Evolutionary conservation across 1,140 invertebrate species (phyloP).

Genomic region (Tetramorium parvispinum): DNA sequence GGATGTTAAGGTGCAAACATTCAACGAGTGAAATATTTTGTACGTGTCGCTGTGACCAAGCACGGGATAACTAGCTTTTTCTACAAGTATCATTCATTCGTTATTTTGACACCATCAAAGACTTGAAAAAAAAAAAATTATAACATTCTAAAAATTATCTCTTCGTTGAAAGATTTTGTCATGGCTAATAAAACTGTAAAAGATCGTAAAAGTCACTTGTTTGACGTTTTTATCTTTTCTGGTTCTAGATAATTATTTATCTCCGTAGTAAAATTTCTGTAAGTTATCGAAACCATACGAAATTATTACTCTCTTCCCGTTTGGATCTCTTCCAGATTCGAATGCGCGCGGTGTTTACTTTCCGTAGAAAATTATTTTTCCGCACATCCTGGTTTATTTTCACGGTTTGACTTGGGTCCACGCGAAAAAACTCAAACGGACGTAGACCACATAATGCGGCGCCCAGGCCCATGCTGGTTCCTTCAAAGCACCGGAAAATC

Average conservation of each 20-base stretch:
- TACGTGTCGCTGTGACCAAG: neutral
- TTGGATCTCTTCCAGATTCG: slow-evolving; percentile 40
- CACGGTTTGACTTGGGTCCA: neutral
- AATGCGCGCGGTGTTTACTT: slow-evolving; percentile 1
- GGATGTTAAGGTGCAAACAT: slow-evolving; percentile 22
- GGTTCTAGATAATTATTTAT: neutral
- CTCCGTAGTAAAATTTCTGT: neutral
- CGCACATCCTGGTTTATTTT: slow-evolving; percentile 37
- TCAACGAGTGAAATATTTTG: slow-evolving; percentile 30
- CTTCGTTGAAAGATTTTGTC: neutral
- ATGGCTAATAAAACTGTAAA: neutral
- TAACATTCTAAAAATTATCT: neutral
- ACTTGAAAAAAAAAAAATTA: neutral
- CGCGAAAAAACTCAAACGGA: neutral
- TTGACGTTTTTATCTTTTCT: neutral
- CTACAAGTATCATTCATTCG: neutral
- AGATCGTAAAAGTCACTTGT: no score
- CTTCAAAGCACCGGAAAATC: slow-evolving; percentile 61
- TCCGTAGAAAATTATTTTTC: slow-evolving; percentile 31
- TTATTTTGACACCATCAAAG: neutral
- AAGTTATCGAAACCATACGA: neutral
- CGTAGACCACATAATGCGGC: slow-evolving; percentile 20
- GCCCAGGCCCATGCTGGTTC: slow-evolving; percentile 12
- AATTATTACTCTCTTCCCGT: slow-evolving; percentile 38
- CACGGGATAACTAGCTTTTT: neutral